Base-by-base conservation (phyloP, 2,113 vertebrate genomes). In the Carettochelys insculpta region DNA sequence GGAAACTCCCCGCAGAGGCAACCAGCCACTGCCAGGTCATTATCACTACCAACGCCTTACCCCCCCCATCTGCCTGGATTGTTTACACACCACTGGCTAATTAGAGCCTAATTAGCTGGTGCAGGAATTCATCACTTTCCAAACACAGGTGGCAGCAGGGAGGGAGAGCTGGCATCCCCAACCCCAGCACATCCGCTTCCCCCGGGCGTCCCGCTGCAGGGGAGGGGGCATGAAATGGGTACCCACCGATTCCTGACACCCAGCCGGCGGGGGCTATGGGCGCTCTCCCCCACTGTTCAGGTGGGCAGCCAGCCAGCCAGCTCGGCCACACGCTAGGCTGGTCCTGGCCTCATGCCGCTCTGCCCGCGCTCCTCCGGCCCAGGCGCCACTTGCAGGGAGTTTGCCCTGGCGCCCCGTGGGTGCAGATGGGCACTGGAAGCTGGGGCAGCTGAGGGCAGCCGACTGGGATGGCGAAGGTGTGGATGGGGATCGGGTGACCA, bases 81-180 rank as follows among this genome's bases (percentile, higher is more conserved):
- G 98, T 98, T 98, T 98, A 98, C 98, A 98, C 98, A 98, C 97
- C 98, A 96, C 97, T 98, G 92, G 97, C 98, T 99, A 98, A 99
- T 99, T 98, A 99, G 97, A 97, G 97, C 95, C 98, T 98, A 99
- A 99, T 99, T 98, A 99, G 98, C 94, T 95, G 97, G 97, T 98
- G 98, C 98, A 98, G 98, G 97, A 98, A 98, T 98, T 97, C 97
- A 97, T 98, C 97, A 97, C 97, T 98, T 98, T 94, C 96, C 96
- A 97, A 98, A 97, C 96, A 90, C 97, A 97, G 96, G 91, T 95
- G 2, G 96, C 96, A 84, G 86, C 45, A 88, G 94, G 90, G 95
- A 92, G 96, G 54, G 76, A 93, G 73, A 92, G 86, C 96, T 16
- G 51, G 82, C 58, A 56, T 8, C 0, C 8, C 68, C 84, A 97